Evolutionary conservation across 2,888 invertebrate species (phyloP).

Genomic region (Ormyrus nitidulus): DNA sequence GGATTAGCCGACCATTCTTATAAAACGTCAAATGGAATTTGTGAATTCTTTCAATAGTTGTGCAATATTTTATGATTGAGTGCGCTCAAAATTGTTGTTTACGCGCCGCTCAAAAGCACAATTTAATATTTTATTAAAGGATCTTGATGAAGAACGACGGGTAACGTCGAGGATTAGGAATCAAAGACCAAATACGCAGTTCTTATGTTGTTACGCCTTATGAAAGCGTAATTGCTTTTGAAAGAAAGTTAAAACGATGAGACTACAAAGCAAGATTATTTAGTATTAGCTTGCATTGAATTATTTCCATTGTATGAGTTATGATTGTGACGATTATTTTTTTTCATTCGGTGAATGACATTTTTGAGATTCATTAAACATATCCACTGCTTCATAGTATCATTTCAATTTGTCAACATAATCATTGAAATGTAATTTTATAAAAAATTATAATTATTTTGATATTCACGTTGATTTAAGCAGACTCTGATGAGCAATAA

Average conservation of each 20-base stretch:
- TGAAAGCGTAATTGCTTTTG: constrained; percentile 51
- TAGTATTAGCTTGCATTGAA: constrained; percentile 32
- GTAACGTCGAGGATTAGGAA: constrained; percentile 31
- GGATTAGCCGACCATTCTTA: too few relatives aligned
- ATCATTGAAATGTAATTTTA: too few relatives aligned
- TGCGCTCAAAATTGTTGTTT: too few relatives aligned
- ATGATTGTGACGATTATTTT: constrained; percentile 36
- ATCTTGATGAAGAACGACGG: neutral
- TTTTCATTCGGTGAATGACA: constrained; percentile 31
- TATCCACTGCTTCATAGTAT: too few relatives aligned
- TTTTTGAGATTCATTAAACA: neutral
- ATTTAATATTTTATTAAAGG: constrained; percentile 8
- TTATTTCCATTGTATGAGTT: constrained; percentile 13
- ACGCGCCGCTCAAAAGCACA: neutral
- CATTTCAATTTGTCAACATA: too few relatives aligned
- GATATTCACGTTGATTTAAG: too few relatives aligned
- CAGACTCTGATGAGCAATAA: too few relatives aligned
- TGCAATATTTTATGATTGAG: too few relatives aligned
- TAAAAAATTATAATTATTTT: too few relatives aligned
- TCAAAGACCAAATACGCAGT: constrained; percentile 37
- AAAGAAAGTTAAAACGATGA: constrained; percentile 50
- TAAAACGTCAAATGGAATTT: too few relatives aligned
- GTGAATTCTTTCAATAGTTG: too few relatives aligned
- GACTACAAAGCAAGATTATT: constrained; percentile 48
- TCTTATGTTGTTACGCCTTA: constrained; percentile 38